Conservation (phyloP, 1,140 invertebrate species). For the Atopsyche davidsoni region DNA sequence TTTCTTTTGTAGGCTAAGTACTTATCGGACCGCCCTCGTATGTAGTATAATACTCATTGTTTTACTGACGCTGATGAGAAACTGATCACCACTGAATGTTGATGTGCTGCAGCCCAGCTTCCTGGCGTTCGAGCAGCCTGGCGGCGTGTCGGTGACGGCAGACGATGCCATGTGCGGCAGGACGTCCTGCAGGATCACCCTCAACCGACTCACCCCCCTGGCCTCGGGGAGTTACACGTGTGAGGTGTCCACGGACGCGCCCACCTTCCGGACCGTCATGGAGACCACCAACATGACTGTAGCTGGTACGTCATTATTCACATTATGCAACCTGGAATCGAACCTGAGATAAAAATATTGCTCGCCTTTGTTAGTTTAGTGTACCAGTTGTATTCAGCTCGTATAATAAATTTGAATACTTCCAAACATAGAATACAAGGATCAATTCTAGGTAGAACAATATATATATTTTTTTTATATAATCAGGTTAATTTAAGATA, state of each 20-base stretch:
- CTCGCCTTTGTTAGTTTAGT: not conserved
- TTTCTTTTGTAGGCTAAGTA: no score
- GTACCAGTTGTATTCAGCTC: not conserved
- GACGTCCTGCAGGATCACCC: slow-evolving; percentile 35
- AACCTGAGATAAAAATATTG: not conserved
- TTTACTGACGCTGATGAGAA: no score
- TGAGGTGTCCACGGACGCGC: slow-evolving; percentile 49
- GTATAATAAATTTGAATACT: not conserved
- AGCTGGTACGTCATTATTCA: slow-evolving; percentile 41
- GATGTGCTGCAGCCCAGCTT: slow-evolving; percentile 10
- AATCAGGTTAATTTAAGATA: no score
- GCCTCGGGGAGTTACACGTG: slow-evolving; percentile 44
- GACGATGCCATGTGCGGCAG: slow-evolving; percentile 33
- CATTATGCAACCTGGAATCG: not conserved
- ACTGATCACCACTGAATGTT: no score
- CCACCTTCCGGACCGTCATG: slow-evolving; percentile 42
- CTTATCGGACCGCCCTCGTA: no score
- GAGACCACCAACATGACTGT: slow-evolving; percentile 46
- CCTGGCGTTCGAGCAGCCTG: slow-evolving; percentile 8
- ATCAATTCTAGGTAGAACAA: no score
- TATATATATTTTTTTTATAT: no score
- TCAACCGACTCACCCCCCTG: slow-evolving; percentile 35
- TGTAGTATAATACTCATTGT: no score
- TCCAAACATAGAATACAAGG: no score
- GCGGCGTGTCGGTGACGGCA: not conserved